phyloP scores from a whole-genome alignment of 2,797 vertebrate genomes.

The Enteromius argenteus region DNA sequence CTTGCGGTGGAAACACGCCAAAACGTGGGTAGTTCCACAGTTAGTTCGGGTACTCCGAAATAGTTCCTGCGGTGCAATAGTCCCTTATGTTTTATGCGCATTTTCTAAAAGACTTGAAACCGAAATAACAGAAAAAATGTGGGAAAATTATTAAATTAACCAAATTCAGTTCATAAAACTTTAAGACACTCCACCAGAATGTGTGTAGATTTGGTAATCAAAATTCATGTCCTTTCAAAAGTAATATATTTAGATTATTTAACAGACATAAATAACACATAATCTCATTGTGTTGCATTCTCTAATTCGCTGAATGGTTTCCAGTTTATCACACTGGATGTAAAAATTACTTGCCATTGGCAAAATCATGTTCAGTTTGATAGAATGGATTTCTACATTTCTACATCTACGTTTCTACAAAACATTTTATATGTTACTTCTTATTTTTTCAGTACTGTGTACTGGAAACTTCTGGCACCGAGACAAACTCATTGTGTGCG shows the following conservation, averaged over 20 bases:
- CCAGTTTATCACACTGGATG: not conserved
- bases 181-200: not conserved
- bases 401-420: too few relatives aligned
- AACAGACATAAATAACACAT: not conserved
- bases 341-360: too few relatives aligned
- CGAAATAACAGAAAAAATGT: not conserved
- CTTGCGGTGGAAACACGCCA: too few relatives aligned
- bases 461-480: not conserved
- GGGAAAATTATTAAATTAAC: not conserved
- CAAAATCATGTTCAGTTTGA: not conserved
- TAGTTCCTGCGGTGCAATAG: too few relatives aligned
- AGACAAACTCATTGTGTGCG: not conserved
- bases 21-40: too few relatives aligned
- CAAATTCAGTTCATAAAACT: not conserved
- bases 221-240: not conserved
- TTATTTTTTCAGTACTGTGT: not conserved
- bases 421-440: not conserved
- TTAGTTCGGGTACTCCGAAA: too few relatives aligned
- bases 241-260: not conserved
- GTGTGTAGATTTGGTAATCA: not conserved
- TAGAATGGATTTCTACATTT: too few relatives aligned
- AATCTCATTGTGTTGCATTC: not conserved
- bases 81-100: not conserved
- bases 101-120: not conserved
- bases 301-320: not conserved